These are phyloP conservation scores for Fissipunctia ypsillon DNA, from an alignment of 2,888 invertebrate genomes.

Conservation along the genomic window DNA sequence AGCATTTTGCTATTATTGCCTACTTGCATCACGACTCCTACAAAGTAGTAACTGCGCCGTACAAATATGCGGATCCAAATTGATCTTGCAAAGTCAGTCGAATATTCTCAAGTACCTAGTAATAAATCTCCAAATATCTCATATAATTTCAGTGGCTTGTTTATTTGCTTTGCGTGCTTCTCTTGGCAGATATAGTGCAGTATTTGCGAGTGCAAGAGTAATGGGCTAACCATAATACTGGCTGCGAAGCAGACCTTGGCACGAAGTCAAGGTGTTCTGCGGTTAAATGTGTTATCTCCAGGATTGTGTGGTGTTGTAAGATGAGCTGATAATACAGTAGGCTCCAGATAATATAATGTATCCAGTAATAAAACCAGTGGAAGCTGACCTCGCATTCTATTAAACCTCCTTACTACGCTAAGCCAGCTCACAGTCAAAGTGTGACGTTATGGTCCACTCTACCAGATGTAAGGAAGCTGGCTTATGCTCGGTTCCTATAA, in stretches of 20 bases:
- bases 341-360: not conserved
- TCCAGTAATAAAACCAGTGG: not conserved
- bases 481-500: no score
- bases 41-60: not conserved
- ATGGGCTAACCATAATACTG: conserved; percentile 37
- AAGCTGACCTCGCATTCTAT: not conserved
- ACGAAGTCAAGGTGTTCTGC: conserved; percentile 56
- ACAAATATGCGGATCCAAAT: conserved; percentile 9
- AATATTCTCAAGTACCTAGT: conserved; percentile 14
- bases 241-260: conserved; percentile 49
- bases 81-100: not conserved
- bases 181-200: conserved; percentile 56
- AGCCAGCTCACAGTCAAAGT: not conserved
- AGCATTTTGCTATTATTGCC: not conserved
- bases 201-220: conserved; percentile 48
- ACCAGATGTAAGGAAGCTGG: not conserved
- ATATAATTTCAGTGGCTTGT: conserved; percentile 41
- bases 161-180: conserved; percentile 43
- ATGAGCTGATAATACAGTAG: not conserved
- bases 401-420: not conserved
- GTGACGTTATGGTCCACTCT: not conserved
- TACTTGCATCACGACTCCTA: not conserved
- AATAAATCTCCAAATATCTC: conserved; percentile 28
- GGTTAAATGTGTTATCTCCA: conserved; percentile 9
- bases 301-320: not conserved